These are phyloP conservation scores for Heliconius himera DNA, from an alignment of 1,140 invertebrate genomes.

Conservation along the genomic window DNA sequence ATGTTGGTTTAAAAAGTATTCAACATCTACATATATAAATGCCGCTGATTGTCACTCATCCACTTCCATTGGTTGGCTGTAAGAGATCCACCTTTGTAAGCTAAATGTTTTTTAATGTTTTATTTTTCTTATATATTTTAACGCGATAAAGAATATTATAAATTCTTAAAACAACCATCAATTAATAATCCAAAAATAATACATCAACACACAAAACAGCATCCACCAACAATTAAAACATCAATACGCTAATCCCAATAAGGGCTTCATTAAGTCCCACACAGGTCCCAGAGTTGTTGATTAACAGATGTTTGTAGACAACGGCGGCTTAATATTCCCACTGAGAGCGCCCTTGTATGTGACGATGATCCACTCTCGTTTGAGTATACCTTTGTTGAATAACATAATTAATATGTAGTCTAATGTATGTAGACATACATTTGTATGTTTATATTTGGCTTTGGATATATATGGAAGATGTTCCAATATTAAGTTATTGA, in stretches of 20 bases:
- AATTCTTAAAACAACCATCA: too few species aligned
- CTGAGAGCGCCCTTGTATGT: background rate
- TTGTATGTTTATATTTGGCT: background rate
- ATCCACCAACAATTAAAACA: background rate
- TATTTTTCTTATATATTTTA: too few species aligned
- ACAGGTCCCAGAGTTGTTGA: background rate
- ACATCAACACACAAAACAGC: background rate
- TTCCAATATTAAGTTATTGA: too few species aligned
- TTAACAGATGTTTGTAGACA: background rate
- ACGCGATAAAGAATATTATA: too few species aligned
- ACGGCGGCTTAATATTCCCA: background rate
- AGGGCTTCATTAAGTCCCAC: background rate
- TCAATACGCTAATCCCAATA: background rate
- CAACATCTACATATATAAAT: too few species aligned
- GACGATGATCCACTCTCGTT: background rate
- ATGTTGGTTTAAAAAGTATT: too few species aligned
- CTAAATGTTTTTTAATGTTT: too few species aligned
- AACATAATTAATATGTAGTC: background rate
- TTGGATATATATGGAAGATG: background rate
- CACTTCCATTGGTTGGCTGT: too few species aligned
- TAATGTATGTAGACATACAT: background rate
- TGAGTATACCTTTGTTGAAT: background rate
- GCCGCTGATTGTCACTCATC: too few species aligned
- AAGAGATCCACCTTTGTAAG: too few species aligned
- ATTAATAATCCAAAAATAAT: background rate